Conservation (phyloP, 2,113 vertebrate genomes). For the human region DNA sequence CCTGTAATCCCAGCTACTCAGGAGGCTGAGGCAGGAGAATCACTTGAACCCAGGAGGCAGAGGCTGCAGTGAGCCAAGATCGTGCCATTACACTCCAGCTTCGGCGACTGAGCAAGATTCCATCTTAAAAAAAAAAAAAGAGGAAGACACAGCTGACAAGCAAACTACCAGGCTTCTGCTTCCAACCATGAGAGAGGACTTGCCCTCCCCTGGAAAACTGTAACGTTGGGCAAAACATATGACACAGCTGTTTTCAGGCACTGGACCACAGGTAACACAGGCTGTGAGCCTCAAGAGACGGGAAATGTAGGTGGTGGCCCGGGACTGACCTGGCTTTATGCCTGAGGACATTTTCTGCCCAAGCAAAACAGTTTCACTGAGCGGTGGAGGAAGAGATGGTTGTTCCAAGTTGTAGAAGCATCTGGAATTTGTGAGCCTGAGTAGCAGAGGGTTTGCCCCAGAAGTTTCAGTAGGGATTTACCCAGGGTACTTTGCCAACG, state of each 20-base stretch:
- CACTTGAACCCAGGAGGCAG: too few relatives aligned
- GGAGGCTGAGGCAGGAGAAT: too few relatives aligned
- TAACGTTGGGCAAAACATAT: not conserved
- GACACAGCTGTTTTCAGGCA: not conserved
- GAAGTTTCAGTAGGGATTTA: not conserved
- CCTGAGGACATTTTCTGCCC: not conserved
- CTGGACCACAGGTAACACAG: not conserved
- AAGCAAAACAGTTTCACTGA: not conserved
- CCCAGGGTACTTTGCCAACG: not conserved
- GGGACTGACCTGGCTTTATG: not conserved
- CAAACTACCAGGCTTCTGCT: not conserved
- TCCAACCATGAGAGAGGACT: not conserved
- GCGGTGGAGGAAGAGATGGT: not conserved
- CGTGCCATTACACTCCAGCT: too few relatives aligned
- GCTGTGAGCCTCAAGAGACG: not conserved
- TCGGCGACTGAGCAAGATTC: too few relatives aligned
- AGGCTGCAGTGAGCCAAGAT: too few relatives aligned
- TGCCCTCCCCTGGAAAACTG: fast-evolving
- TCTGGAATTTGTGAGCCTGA: not conserved
- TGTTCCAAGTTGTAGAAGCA: not conserved
- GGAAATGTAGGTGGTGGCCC: not conserved
- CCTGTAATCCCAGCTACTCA: too few relatives aligned
- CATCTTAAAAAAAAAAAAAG: not conserved
- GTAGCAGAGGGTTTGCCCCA: not conserved
- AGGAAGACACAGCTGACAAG: not conserved